These are phyloP conservation scores for Eueides isabella DNA, from an alignment of 1,140 invertebrate species.

Conservation along the genomic window DNA sequence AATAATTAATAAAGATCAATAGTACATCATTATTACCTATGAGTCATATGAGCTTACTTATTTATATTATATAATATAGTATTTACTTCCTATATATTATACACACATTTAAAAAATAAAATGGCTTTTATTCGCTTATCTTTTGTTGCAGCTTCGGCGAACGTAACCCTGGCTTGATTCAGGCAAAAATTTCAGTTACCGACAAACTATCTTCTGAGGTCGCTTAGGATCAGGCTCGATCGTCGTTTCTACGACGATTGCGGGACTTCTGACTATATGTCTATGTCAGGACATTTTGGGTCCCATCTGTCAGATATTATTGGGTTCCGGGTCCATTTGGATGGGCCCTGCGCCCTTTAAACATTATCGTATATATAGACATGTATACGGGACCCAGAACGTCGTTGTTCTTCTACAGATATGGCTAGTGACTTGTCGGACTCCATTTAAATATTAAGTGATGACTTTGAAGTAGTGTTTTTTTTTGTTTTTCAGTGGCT, in stretches of 20 bases:
- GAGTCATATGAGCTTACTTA: too few species aligned
- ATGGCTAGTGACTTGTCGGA: neutral
- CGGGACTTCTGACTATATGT: slow-evolving; percentile 5
- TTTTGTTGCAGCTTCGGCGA: slow-evolving; percentile 55
- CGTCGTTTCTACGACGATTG: slow-evolving; percentile 14
- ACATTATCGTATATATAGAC: slow-evolving; percentile 15
- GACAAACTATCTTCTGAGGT: slow-evolving; percentile 51
- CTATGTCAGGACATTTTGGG: slow-evolving; percentile 4
- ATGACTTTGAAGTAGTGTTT: neutral
- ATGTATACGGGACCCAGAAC: slow-evolving; percentile 18
- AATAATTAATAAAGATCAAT: too few species aligned
- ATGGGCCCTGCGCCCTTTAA: slow-evolving; percentile 4
- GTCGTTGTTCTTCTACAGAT: slow-evolving; percentile 16
- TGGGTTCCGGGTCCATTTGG: neutral
- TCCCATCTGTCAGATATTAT: neutral
- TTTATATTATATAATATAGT: neutral
- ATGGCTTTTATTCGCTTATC: slow-evolving; percentile 25
- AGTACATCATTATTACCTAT: too few species aligned
- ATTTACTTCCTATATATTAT: neutral
- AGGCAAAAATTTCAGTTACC: slow-evolving; percentile 45
- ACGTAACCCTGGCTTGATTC: slow-evolving; percentile 58
- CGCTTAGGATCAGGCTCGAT: slow-evolving; percentile 29
- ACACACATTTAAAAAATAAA: neutral
- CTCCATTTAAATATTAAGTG: neutral
- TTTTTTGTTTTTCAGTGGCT: neutral